phyloP scores from a whole-genome alignment of 1,140 invertebrate genomes.

The Camponotus vicinus region DNA sequence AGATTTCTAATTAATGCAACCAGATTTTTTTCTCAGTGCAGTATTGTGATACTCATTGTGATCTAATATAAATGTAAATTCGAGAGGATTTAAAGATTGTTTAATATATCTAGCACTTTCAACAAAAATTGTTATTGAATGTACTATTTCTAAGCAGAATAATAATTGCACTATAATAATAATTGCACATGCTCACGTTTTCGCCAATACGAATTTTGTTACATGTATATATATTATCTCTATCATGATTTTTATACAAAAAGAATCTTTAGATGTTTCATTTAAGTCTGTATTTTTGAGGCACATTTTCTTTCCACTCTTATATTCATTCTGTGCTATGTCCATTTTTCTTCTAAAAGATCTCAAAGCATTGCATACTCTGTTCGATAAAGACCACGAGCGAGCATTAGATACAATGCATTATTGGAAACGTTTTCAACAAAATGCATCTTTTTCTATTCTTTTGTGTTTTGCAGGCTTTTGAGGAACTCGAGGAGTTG shows the following conservation, averaged over 20 bases:
- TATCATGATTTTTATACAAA: not conserved
- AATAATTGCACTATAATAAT: not conserved
- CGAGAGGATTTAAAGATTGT: no score
- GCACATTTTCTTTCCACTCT: not conserved
- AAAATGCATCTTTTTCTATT: slow-evolving; percentile 36
- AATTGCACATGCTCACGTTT: not conserved
- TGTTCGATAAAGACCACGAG: slow-evolving; percentile 15
- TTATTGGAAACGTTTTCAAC: slow-evolving; percentile 25
- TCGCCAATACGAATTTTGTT: slow-evolving; percentile 6
- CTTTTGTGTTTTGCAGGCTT: slow-evolving; percentile 91
- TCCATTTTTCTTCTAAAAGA: slow-evolving; percentile 41
- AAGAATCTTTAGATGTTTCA: not conserved
- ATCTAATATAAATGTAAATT: not conserved
- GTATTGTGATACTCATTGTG: no score
- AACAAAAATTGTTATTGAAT: not conserved
- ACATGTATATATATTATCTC: not conserved
- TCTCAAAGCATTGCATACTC: slow-evolving; percentile 22
- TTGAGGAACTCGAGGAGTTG: slow-evolving; percentile 95
- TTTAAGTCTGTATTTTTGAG: slow-evolving; percentile 55
- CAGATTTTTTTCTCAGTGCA: no score
- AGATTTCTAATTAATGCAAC: no score
- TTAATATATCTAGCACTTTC: not conserved
- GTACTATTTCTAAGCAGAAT: not conserved
- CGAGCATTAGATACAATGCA: slow-evolving; percentile 24
- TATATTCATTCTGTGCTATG: slow-evolving; percentile 27